These are phyloP conservation scores for Elephantulus edwardii DNA, from an alignment of 2,113 vertebrate genomes.

Conservation along the genomic window DNA sequence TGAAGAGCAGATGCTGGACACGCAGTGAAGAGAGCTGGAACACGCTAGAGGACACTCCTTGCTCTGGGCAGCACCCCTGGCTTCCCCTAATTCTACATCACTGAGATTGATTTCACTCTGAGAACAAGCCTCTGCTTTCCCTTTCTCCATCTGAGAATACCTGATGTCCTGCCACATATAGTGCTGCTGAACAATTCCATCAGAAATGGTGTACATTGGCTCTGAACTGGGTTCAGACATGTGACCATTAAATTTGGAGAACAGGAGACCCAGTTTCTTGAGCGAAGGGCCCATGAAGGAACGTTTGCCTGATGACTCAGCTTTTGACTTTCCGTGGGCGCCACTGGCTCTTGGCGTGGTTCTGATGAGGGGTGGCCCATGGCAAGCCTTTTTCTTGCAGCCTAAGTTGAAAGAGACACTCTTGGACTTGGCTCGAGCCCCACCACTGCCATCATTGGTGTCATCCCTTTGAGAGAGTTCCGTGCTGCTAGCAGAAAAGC, in stretches of 20 bases:
- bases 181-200: conserved; percentile 91
- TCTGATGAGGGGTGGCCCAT: conserved; percentile 90
- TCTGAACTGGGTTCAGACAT: conserved; percentile 86
- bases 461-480: conserved; percentile 91
- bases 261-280: conserved; percentile 93
- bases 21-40: conserved; percentile 95
- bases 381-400: conserved; percentile 86
- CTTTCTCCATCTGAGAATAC: conserved; percentile 87
- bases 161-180: conserved; percentile 92
- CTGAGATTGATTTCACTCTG: conserved; percentile 93
- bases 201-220: conserved; percentile 94
- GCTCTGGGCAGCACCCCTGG: conserved; percentile 87
- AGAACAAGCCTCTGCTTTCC: conserved; percentile 87
- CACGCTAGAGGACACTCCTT: conserved; percentile 89
- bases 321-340: conserved; percentile 89
- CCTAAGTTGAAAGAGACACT: conserved; percentile 86
- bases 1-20: conserved; percentile 95
- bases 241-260: conserved; percentile 93
- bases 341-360: conserved; percentile 87
- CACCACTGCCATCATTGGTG: conserved; percentile 82
- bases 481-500: conserved; percentile 92
- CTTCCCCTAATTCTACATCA: conserved; percentile 88
- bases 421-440: conserved; percentile 85
- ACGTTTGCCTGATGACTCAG: conserved; percentile 91
- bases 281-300: conserved; percentile 91